A percentile compares a stretch with the other conserved stretches of the same genome.
These are phyloP conservation scores for Vulpes ferrilata DNA, from an alignment of 2,113 vertebrate species.

Conservation along the genomic window DNA sequence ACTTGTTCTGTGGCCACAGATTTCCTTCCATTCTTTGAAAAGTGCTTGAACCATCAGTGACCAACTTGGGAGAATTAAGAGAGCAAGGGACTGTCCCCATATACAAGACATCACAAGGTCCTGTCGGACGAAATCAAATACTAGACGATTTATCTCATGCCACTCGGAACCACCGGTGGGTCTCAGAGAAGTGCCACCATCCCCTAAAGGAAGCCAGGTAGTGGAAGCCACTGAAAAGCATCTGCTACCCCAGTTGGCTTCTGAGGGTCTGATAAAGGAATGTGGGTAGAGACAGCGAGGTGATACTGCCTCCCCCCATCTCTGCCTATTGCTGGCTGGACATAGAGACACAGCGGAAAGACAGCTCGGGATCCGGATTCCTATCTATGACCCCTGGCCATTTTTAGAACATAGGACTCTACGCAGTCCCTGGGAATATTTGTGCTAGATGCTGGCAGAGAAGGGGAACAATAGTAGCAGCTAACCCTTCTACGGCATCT, in stretches of 20 bases:
- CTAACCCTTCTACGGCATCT: background rate
- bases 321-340: background rate
- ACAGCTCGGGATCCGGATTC: background rate
- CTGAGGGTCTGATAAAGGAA: background rate
- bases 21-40: background rate
- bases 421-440: background rate
- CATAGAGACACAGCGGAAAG: background rate
- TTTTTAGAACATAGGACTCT: background rate
- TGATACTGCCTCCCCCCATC: background rate
- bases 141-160: background rate
- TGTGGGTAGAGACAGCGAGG: fast-evolving
- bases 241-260: background rate
- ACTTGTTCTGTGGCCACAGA: fast-evolving
- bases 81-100: too few relatives aligned
- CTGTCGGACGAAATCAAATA: background rate
- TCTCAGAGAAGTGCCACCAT: background rate
- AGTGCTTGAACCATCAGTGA: background rate
- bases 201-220: background rate
- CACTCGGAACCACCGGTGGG: background rate
- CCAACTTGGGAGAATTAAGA: background rate
- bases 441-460: background rate
- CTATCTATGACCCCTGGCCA: background rate
- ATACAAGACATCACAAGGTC: background rate
- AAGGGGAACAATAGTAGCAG: background rate
- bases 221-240: background rate